Evolutionary conservation across 2,797 vertebrate genomes (phyloP), one percentile per base, ranked within the genome.

Genomic region (Fringilla coelebs): DNA sequence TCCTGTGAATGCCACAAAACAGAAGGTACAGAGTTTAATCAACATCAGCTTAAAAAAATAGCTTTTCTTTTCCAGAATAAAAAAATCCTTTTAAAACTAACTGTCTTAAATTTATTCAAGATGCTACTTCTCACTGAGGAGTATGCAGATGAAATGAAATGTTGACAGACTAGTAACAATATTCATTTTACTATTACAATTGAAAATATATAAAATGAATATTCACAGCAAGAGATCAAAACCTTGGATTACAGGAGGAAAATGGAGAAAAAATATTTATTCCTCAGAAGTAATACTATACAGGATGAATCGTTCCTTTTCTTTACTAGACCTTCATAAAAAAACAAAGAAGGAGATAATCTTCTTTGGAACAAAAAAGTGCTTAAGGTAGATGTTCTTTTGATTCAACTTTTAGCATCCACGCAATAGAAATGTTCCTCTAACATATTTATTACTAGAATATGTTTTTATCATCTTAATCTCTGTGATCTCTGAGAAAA

Each of bases 381-480:
- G 62, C 66, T 88, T 85, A 87, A 96, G 95, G 61, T 67, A 84
- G 76, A 93, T 93, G 45, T n/a, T 96, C 36, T 90, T 92, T 84
- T 93, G 77, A 90, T 94, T 91, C 92, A 93, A 67, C 73, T 93
- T 95, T 92, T 85, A 94, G 74, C 68, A 85, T 95, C 81, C 58
- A 93, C 94, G 93, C 70, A 94, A 86, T 70, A 95, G 94, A 95
- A 97, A 76, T 66, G 21, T 90, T 93, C 60, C 43, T 92, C 46
- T 91, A 95, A 96, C 73, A 85, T 81, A 95, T 87, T 97, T 75
- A 86, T 93, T 93, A 86, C 83, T 95, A 84, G 57, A 92, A 86
- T 95, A 74, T 93, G 66, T 75, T 97, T 97, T 97, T 96, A 95
- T 96, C 91, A 79, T 91, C 78, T 77, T 67, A 78, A 46, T 96